Evolutionary conservation across 1,140 invertebrate species (phyloP).

Genomic region (Phocides pigmalion): DNA sequence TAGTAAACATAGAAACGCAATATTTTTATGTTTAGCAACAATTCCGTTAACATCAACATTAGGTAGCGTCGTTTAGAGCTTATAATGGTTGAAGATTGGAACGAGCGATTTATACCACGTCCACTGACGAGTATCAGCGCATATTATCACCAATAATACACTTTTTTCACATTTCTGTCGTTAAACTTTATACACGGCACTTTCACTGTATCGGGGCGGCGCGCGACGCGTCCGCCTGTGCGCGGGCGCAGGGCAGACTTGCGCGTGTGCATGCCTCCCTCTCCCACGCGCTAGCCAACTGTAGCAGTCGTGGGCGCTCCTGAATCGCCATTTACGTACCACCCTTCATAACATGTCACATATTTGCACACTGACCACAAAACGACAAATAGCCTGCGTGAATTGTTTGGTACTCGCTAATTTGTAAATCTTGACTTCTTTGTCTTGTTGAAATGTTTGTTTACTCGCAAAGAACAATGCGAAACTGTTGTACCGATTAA

Average conservation of each 20-base stretch:
- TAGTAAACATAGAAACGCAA: conserved; percentile 14
- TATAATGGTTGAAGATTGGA: conserved; percentile 7
- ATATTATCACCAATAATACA: conserved; percentile 15
- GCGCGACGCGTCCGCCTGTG: conserved; percentile 55
- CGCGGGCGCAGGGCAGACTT: conserved; percentile 74
- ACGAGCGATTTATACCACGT: conserved; percentile 25
- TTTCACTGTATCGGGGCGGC: conserved; percentile 55
- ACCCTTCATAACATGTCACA: conserved; percentile 54
- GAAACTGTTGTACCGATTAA: neutral
- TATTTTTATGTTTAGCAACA: conserved; percentile 9
- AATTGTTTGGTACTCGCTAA: conserved; percentile 21
- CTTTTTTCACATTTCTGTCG: conserved; percentile 35
- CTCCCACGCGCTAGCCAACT: conserved; percentile 59
- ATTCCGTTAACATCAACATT: conserved; percentile 15
- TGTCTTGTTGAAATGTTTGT: conserved; percentile 1
- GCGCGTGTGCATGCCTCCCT: conserved; percentile 48
- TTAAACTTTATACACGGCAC: conserved; percentile 45
- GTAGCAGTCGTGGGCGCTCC: conserved; percentile 64
- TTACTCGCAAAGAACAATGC: neutral
- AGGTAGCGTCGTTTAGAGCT: conserved; percentile 5
- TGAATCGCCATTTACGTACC: conserved; percentile 68
- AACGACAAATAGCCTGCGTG: conserved; percentile 10
- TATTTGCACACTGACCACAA: conserved; percentile 30
- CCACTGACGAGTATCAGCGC: conserved; percentile 43
- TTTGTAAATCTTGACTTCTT: conserved; percentile 1